Base-by-base conservation (phyloP, 2,888 invertebrate species). In the Blastobasis lacticolella region DNA sequence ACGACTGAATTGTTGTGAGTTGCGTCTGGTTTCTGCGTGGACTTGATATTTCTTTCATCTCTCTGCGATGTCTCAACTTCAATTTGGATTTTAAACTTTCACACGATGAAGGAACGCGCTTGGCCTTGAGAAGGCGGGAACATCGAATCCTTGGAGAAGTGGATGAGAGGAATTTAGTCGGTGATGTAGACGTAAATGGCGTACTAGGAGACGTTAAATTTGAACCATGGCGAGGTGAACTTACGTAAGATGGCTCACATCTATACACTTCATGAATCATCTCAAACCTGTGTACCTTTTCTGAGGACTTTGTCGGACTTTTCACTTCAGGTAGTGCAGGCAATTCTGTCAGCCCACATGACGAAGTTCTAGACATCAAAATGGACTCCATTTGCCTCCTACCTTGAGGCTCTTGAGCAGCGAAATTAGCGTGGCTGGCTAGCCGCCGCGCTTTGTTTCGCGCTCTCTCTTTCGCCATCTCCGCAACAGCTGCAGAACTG, bases 351-450 rank as follows among this genome's bases (percentile, higher is more conserved):
- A 66, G 67, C n/a, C 71, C 77, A 40, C 66, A 70, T 6, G 44
- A 9, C 0, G 55, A 23, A 36, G 58, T 57, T 8, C 62, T 57
- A 10, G 58, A 56, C 6, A 51, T 49, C 36, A 51, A 44, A 52
- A 62, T 58, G 5, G 67, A 63, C 38, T 66, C 62, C 41, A 67
- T 64, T 53, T 72, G 64, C 61, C 76, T 61, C 52, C 78, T 56
- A 4, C 75, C 76, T 57, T 79, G 73, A 1, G 81, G 78, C 53
- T 82, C 79, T 47, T 81, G 82, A 4, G 74, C 74, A 0, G 69
- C 73, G 41, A 78, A 77, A 60, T 67, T 79, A 7, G 63, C 59
- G 37, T 66, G 65, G 55, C 76, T 76, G 1, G 60, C 59, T 46
- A 80, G 53, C 41, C 67, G 63, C 48, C 64, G 66, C 0, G 69